phyloP scores from a whole-genome alignment of 2,797 vertebrate species.

The Cyclura pinguis region DNA sequence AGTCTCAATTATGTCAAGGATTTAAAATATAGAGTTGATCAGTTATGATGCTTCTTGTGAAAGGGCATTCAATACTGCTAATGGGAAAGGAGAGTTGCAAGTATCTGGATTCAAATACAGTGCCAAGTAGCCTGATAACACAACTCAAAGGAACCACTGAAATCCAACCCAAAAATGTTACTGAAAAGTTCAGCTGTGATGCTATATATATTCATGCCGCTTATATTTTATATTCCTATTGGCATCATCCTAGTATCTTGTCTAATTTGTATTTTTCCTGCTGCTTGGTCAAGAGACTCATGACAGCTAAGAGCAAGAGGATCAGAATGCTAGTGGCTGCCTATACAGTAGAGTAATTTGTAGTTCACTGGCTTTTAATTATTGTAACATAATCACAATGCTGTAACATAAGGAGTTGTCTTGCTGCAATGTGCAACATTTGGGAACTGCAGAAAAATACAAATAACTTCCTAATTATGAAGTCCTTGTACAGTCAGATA shows the following conservation, averaged over 20 bases:
- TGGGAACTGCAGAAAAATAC: neutral
- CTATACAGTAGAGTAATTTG: neutral
- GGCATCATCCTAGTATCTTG: no score
- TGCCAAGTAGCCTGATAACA: neutral
- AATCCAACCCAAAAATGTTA: neutral
- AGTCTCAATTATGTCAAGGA: neutral
- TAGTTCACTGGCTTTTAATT: neutral
- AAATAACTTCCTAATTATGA: neutral
- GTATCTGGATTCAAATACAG: neutral
- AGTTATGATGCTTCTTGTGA: neutral
- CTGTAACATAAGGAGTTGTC: neutral
- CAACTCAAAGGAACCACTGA: conserved; percentile 1
- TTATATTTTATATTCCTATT: neutral
- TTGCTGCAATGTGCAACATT: neutral
- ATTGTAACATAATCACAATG: neutral
- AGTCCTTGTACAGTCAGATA: neutral
- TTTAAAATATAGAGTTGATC: neutral
- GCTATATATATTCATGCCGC: neutral
- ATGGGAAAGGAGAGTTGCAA: neutral
- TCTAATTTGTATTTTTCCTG: no score
- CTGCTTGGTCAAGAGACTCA: no score
- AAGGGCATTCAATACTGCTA: neutral
- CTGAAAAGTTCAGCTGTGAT: neutral
- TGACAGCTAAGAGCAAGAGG: no score
- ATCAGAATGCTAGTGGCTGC: neutral